phyloP scores from a whole-genome alignment of 2,797 vertebrate species.

The Tinamus major region DNA sequence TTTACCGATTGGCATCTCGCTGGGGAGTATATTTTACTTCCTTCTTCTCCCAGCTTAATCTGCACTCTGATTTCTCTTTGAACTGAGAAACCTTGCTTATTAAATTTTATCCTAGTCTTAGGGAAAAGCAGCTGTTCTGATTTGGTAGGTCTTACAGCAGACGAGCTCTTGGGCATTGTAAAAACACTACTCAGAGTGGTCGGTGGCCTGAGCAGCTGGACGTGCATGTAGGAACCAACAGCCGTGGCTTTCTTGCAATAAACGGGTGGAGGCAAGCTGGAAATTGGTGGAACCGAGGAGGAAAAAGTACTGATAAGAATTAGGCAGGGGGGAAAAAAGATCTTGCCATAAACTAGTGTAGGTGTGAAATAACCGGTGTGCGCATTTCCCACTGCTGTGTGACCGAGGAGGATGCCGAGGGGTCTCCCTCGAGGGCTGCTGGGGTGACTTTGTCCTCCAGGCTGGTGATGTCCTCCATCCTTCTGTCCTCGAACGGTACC shows the following conservation, averaged over 20 bases:
- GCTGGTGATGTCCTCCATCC: accelerated
- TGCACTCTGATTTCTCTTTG: not conserved
- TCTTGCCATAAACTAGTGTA: not conserved
- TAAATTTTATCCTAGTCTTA: not conserved
- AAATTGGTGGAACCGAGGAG: not conserved
- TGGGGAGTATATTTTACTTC: not conserved
- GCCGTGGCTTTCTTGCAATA: not conserved
- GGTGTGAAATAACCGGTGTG: not conserved
- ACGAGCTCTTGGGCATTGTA: not conserved
- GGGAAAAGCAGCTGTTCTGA: not conserved
- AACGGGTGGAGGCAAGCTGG: not conserved
- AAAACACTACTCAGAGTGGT: not conserved
- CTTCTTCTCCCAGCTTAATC: not conserved
- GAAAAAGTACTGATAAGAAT: too few species aligned
- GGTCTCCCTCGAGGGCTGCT: not conserved
- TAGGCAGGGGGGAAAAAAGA: too few species aligned
- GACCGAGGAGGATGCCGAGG: not conserved
- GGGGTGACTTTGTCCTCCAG: not conserved
- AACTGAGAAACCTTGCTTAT: not conserved
- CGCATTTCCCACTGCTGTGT: not conserved
- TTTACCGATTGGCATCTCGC: not conserved
- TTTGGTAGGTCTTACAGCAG: not conserved
- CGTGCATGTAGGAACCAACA: not conserved
- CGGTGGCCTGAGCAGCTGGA: not conserved
- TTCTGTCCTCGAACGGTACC: not conserved